phyloP scores from a whole-genome alignment of 2,888 invertebrate genomes.

The Litoditis marina region DNA sequence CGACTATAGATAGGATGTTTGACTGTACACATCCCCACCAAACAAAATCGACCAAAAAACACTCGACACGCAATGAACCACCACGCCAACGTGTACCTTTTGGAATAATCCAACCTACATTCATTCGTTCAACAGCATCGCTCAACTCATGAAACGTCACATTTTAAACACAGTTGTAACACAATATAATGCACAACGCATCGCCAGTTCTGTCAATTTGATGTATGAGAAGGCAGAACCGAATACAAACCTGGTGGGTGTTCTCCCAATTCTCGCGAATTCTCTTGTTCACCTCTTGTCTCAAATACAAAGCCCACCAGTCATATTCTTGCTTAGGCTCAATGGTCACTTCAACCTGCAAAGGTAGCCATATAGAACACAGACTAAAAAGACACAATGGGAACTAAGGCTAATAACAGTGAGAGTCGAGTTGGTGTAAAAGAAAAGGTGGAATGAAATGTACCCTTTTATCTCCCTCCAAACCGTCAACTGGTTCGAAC shows the following conservation, averaged over 20 bases:
- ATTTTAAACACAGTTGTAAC: no score
- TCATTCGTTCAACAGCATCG: no score
- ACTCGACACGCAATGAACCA: no score
- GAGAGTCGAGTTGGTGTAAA: no score
- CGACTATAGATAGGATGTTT: no score
- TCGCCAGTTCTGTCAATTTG: no score
- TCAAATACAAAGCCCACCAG: constrained; percentile 36
- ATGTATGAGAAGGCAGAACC: background rate
- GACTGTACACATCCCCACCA: no score
- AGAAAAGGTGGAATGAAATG: no score
- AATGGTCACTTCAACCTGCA: constrained; percentile 20
- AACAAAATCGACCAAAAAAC: constrained; percentile 2
- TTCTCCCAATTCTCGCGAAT: constrained; percentile 34
- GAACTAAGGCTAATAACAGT: background rate
- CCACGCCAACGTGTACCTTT: no score
- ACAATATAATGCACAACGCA: no score
- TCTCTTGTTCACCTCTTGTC: constrained; percentile 34
- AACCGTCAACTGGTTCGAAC: constrained; percentile 39
- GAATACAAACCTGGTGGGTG: constrained; percentile 27
- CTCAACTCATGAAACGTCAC: no score
- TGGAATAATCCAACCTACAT: no score
- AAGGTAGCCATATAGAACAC: background rate
- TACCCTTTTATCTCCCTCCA: constrained; percentile 11
- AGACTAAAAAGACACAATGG: background rate
- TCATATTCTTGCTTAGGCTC: constrained; percentile 37